Evolutionary conservation across 2,888 invertebrate species (phyloP).

Genomic region (Acrobasis repandana): DNA sequence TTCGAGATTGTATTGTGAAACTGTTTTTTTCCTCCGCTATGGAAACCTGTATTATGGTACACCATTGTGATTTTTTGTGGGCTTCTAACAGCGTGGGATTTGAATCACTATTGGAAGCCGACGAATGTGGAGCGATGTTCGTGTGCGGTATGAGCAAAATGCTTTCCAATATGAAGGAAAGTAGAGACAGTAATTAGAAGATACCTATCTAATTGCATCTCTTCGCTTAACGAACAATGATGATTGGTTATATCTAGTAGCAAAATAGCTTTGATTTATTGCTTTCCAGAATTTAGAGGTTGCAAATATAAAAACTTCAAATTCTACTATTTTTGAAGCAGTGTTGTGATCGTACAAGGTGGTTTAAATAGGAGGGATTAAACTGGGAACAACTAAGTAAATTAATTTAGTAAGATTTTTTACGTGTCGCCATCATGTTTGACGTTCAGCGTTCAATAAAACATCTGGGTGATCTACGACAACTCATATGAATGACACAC

Average conservation of each 20-base stretch:
- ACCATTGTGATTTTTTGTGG: constrained; percentile 3
- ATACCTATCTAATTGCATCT: constrained; percentile 4
- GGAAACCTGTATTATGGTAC: constrained; percentile 7
- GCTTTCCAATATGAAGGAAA: constrained; percentile 13
- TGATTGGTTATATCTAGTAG: not conserved
- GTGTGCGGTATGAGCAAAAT: not conserved
- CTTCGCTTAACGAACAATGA: constrained; percentile 3
- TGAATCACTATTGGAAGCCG: not conserved
- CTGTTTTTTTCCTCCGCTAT: constrained; percentile 1
- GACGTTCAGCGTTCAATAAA: too few relatives aligned
- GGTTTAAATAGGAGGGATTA: too few relatives aligned
- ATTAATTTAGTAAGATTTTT: too few relatives aligned
- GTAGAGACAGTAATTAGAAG: constrained; percentile 15
- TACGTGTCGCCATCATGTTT: too few relatives aligned
- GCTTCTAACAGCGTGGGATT: constrained; percentile 8
- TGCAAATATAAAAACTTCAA: not conserved
- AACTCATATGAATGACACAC: too few relatives aligned
- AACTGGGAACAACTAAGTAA: too few relatives aligned
- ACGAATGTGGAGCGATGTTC: constrained; percentile 12
- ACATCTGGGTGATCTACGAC: too few relatives aligned
- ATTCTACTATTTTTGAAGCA: too few relatives aligned
- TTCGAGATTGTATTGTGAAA: constrained; percentile 1
- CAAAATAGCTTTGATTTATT: not conserved
- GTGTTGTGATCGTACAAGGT: too few relatives aligned
- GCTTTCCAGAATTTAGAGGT: not conserved